Conservation (phyloP, 2,888 invertebrate genomes). For the Aricia artaxerxes region DNA sequence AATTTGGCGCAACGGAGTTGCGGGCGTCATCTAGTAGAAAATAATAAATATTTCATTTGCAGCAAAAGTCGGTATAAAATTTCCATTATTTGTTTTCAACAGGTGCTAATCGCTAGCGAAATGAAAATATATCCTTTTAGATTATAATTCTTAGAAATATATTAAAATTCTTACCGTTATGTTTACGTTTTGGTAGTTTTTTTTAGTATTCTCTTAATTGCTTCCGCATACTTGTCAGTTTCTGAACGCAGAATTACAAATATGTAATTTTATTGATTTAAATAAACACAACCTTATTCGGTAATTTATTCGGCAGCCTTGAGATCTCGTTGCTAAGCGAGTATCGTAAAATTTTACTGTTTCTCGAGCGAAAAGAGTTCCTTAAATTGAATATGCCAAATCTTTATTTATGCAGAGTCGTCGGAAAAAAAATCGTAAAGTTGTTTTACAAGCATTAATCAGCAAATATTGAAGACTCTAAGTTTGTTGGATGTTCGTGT, state of each 20-base stretch:
- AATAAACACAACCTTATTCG: neutral
- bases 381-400: neutral
- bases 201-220: slow-evolving; percentile 26
- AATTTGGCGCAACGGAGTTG: too few relatives aligned
- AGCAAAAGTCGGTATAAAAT: neutral
- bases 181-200: slow-evolving; percentile 22
- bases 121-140: neutral
- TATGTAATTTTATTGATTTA: slow-evolving; percentile 26
- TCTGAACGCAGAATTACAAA: slow-evolving; percentile 28
- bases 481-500: slow-evolving; percentile 55
- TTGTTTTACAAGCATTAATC: slow-evolving; percentile 38
- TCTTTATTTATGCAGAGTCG: slow-evolving; percentile 32
- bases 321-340: slow-evolving; percentile 27
- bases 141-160: neutral
- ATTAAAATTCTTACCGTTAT: slow-evolving; percentile 21
- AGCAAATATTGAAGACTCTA: slow-evolving; percentile 51
- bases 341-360: slow-evolving; percentile 4
- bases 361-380: slow-evolving; percentile 1
- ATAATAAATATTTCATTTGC: neutral
- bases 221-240: slow-evolving; percentile 28
- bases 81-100: neutral
- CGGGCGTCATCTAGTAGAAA: neutral
- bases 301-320: slow-evolving; percentile 26
- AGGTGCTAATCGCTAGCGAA: neutral
- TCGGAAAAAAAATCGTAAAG: slow-evolving; percentile 35